Evolutionary conservation across 2,797 vertebrate species (phyloP).

Genomic region (Nannoperca obscura): DNA sequence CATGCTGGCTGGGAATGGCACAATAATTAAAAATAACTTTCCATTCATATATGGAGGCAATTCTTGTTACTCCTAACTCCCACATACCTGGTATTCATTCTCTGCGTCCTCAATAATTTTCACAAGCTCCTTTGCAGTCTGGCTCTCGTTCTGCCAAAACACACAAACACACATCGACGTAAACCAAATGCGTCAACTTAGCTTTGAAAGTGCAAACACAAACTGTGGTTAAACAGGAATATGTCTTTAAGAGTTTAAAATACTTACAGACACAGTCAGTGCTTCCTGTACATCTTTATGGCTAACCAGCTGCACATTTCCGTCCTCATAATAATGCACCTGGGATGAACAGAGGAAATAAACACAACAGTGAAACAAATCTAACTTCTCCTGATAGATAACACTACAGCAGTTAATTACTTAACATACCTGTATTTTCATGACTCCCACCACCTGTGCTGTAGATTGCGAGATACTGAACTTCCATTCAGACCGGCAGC

Average conservation of each 20-base stretch:
- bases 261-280: conserved; percentile 91
- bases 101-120: conserved; percentile 95
- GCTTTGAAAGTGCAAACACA: background rate
- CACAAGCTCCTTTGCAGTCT: conserved; percentile 95
- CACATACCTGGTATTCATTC: conserved; percentile 93
- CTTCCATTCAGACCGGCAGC: conserved; percentile 96
- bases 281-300: conserved; percentile 94
- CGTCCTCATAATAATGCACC: conserved; percentile 98
- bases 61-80: background rate
- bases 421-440: conserved; percentile 92
- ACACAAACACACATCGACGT: background rate
- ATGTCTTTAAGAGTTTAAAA: background rate
- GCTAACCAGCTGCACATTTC: conserved; percentile 96
- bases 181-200: background rate
- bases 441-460: conserved; percentile 90
- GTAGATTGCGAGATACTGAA: conserved; percentile 91
- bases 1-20: no score
- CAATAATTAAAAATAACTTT: background rate
- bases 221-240: background rate
- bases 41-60: background rate
- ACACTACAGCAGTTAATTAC: background rate
- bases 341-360: conserved; percentile 59
- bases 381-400: background rate
- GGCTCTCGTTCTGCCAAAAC: conserved; percentile 89
- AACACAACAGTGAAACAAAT: background rate